Base-by-base conservation (phyloP, 2,888 invertebrate genomes). In the Diplazon laetatorius region DNA sequence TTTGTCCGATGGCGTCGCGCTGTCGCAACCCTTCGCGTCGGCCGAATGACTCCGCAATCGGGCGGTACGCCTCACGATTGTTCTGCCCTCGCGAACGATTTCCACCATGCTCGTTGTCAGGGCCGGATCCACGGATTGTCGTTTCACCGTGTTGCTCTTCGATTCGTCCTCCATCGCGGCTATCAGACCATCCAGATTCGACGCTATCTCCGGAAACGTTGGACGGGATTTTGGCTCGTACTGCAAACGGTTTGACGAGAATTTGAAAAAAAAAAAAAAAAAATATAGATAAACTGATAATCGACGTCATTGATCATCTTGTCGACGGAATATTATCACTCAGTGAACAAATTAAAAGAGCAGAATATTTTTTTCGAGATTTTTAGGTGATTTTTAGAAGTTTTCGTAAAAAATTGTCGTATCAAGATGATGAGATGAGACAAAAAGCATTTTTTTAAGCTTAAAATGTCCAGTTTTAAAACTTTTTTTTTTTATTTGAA, bases 181-280 rank as follows among this genome's bases (percentile, higher is more conserved):
- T 84, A 95, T 94, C 88, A 94, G 92, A 9, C 82, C 85, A 70
- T 93, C 92, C 76, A 93, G 87, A 10, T 87, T 95, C 85, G 93
- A 93, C 85, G 94, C 94, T 89, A 97, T 95, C 91, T 97, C 97
- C 48, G 94, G 93, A 92, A 98, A 98, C 85, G 95, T 95, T 76
- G 98, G 98, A 85, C 98, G 94, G 90, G 95, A 96, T 89, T 95
- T 96, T 25, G 97, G 95, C 90, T 98, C 97, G 91, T 96, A 96
- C 97, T 97, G 92, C 60, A n/a, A n/a, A n/a, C n/a, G n/a, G n/a
- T n/a, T n/a, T n/a, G n/a, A n/a, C n/a, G n/a, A n/a, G n/a, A n/a
- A n/a, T n/a, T n/a, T n/a, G 65, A 25, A 78, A 71, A 72, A 78
- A 63, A 60, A 35, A 37, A 63, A 62, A 63, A 71, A 18, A 14